Evolutionary conservation across 2,888 invertebrate species (phyloP).

Genomic region (Odontomyia ornata): DNA sequence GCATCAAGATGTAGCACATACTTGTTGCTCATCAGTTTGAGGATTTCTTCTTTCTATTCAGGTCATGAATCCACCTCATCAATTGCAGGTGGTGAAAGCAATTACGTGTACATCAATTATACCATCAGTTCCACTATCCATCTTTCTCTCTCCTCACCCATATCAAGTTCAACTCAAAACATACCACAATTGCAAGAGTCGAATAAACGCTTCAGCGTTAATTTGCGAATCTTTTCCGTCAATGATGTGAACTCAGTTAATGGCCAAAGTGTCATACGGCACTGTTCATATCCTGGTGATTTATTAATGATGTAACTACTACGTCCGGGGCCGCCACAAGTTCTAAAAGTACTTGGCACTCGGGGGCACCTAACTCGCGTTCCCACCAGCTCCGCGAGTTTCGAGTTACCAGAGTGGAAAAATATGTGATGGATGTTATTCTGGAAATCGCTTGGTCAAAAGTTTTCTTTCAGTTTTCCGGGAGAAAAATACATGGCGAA

Average conservation of each 20-base stretch:
- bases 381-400: not conserved
- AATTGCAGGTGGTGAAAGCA: too few relatives aligned
- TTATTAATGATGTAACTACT: slow-evolving; percentile 10
- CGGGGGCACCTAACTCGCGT: not conserved
- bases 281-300: slow-evolving; percentile 19
- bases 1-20: too few relatives aligned
- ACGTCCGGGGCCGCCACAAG: not conserved
- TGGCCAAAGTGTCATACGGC: slow-evolving; percentile 3
- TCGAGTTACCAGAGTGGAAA: not conserved
- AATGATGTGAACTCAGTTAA: not conserved
- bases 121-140: too few relatives aligned
- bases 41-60: too few relatives aligned
- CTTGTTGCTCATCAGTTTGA: too few relatives aligned
- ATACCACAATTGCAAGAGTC: not conserved
- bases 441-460: not conserved
- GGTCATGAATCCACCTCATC: too few relatives aligned
- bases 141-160: too few relatives aligned
- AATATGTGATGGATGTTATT: not conserved
- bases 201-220: not conserved
- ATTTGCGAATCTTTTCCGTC: not conserved
- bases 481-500: not conserved
- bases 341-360: not conserved
- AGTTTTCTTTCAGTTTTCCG: not conserved
- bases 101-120: too few relatives aligned
- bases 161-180: too few relatives aligned